Evolutionary conservation across 2,113 vertebrate genomes (phyloP).

Genomic region (Bos javanicus): DNA sequence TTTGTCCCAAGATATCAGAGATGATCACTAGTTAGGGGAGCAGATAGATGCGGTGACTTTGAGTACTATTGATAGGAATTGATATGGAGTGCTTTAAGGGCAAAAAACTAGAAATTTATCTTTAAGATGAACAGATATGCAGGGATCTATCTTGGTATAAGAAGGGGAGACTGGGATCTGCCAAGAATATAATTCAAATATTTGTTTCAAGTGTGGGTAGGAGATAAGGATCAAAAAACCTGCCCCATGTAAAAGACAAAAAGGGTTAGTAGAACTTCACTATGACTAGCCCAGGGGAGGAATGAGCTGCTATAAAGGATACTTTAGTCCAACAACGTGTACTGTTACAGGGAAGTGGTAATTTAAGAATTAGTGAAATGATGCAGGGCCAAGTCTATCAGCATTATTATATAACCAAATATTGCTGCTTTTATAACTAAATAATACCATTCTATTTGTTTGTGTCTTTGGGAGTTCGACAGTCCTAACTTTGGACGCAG

Average conservation of each 20-base stretch:
- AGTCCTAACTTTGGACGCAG: neutral
- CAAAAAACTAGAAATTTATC: neutral
- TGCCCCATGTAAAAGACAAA: neutral
- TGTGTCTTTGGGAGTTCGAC: neutral
- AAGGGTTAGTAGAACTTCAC: neutral
- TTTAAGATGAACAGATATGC: neutral
- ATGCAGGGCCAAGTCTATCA: neutral
- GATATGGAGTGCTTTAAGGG: neutral
- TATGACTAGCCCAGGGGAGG: neutral
- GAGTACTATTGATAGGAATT: neutral
- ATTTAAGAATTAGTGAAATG: neutral
- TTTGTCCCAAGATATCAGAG: neutral
- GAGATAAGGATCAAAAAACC: neutral
- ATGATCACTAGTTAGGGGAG: neutral
- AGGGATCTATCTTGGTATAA: neutral
- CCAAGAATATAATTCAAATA: neutral
- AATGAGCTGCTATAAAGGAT: neutral
- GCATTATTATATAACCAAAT: neutral
- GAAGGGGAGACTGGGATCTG: neutral
- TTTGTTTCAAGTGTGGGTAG: neutral
- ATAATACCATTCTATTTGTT: neutral
- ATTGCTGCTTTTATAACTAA: neutral
- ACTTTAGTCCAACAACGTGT: neutral
- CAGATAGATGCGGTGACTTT: neutral
- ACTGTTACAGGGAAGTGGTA: neutral